These are phyloP conservation scores for Danaus melanippus DNA, from an alignment of 1,140 invertebrate species.

Conservation along the genomic window DNA sequence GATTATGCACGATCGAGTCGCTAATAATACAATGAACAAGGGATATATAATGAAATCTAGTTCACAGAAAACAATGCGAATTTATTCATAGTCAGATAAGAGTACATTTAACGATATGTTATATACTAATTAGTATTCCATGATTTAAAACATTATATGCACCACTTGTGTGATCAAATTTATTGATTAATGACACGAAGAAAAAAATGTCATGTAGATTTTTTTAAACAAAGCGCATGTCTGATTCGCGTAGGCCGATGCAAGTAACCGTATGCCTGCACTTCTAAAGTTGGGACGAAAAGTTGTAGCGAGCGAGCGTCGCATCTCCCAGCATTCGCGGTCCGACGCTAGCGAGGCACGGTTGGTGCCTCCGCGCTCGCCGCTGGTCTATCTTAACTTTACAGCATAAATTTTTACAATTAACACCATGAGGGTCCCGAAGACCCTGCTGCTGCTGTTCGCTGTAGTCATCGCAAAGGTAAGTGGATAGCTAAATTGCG, in stretches of 20 bases:
- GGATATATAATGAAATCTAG: constrained; percentile 5
- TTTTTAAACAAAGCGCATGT: constrained; percentile 27
- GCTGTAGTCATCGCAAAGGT: constrained; percentile 35
- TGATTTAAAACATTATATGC: neutral
- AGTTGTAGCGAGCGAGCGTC: constrained; percentile 29
- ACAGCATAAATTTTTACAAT: constrained; percentile 35
- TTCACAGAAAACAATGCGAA: neutral
- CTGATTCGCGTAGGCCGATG: constrained; percentile 35
- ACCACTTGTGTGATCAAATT: too few relatives aligned
- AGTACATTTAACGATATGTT: neutral
- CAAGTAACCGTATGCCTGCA: constrained; percentile 35
- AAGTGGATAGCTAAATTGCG: constrained; percentile 28
- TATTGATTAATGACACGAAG: neutral
- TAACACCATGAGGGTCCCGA: constrained; percentile 46
- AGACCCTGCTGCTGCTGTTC: constrained; percentile 42
- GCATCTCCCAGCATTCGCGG: constrained; percentile 48
- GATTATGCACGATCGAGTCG: constrained; percentile 20
- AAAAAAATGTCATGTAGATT: constrained; percentile 3
- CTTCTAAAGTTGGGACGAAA: constrained; percentile 38
- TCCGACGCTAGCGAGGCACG: constrained; percentile 50
- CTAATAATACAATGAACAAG: constrained; percentile 18
- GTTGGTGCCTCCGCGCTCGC: constrained; percentile 47
- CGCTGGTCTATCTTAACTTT: constrained; percentile 40
- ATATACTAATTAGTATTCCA: neutral
- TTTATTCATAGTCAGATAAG: neutral